Base-by-base conservation (phyloP, 2,113 vertebrate genomes). In the Epinephelus moara region DNA sequence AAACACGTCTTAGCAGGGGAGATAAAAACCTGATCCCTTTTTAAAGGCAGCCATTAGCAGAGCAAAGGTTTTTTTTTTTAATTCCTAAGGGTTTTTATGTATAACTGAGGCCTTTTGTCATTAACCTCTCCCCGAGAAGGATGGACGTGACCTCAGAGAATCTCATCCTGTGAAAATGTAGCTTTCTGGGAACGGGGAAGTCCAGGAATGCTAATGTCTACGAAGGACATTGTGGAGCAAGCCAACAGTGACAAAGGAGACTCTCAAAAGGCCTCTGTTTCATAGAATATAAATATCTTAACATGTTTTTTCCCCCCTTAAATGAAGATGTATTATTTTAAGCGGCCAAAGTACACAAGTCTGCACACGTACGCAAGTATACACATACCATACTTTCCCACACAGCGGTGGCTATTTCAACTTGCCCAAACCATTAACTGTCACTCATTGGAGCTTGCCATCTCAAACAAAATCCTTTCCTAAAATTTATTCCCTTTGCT, bases 171-270 rank as follows among this genome's bases (percentile, higher is more conserved):
- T 75, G 79, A 77, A 93, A 85, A 87, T 82, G 25, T 30, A 85
- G 81, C 84, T 89, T 76, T 85, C 88, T 95, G 92, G 93, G 91
- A 94, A 94, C 45, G 53, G 80, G 69, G 88, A 86, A 93, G 84
- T 86, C 83, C 89, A 80, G 74, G 81, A 92, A 90, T 87, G 78
- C 76, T 85, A 76, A 91, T 80, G 77, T 81, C 91, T 86, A 75
- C 62, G 52, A 59, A 89, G 85, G 89, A 94, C 88, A 91, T 17
- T 75, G 27, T 75, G 57, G 59, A 91, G 73, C 80, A 74, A 83
- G 93, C 94, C 94, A 94, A 94, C 75, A 91, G 88, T 91, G 94
- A 94, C 93, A 95, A 92, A 89, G 66, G 84, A 88, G 82, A 91
- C 75, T 93, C 93, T 93, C 92, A 59, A 59, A 82, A 88, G 94